Evolutionary conservation across 64 coral and sea anemone genomes (phyloP), one percentile per base, ranked within the genome.

Genomic region (Pocillopora verrucosa): DNA sequence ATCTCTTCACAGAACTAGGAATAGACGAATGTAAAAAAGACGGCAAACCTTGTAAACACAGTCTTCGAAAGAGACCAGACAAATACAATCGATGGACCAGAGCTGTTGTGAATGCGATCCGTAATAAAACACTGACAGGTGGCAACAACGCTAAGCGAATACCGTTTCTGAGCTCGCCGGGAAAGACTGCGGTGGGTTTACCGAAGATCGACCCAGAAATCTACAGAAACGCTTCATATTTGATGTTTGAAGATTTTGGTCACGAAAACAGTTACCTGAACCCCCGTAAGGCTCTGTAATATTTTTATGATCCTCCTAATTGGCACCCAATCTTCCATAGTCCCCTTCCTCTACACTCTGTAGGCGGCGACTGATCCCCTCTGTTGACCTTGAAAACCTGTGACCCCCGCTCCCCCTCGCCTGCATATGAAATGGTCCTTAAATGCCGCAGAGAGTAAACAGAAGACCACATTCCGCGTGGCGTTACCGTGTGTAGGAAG

Each of bases 61-160:
- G 91, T 82, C 73, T 93, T 65, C 87, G 94, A 4, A 34, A 25
- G 59, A 82, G 77, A 14, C 87, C 36, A 26, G 88, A 89, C 24
- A 96, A 96, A 75, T 96, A 93, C 80, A 96, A 93, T 73, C 4
- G 80, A 2, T 96, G 94, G 94, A 96, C 91, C 56, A 19, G 7
- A 51, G 88, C 90, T 2, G 91, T 88, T 13, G 84, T 90, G 37
- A 14, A 34, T n/a, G 88, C 87, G 19, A 96, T 96, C 76, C 94
- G 91, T 17, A 60, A 20, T 65, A 51, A 51, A 7, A 51, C 41
- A 51, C 7, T 51, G 41, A 62, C 91, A n/a, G 91, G 94, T 9
- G 88, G 88, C 22, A 90, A 90, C 0, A 93, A 96, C 36, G 36
- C 16, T 13, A 17, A 91, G n/a, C 87, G 94, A 24, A 90, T 93